phyloP scores from a whole-genome alignment of 2,797 vertebrate genomes.

The Cheirogaleus major region DNA sequence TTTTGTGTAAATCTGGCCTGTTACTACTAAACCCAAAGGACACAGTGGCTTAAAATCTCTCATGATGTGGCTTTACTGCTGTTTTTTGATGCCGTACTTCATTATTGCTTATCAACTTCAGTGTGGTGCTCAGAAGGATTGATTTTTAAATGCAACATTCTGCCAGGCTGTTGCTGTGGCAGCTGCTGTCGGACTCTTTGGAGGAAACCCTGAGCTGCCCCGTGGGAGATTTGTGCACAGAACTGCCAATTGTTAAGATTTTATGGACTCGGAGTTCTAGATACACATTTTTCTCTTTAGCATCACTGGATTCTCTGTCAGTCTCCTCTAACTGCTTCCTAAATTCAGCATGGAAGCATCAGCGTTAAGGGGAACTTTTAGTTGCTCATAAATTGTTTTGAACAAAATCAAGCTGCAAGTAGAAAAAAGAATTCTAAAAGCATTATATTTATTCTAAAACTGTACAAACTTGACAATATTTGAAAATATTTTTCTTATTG shows the following conservation, averaged over 20 bases:
- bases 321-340: background rate
- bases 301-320: background rate
- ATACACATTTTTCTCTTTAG: constrained; percentile 1
- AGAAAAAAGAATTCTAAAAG: background rate
- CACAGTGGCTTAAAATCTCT: constrained; percentile 43
- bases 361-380: background rate
- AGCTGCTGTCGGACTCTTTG: constrained; percentile 1
- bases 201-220: constrained; percentile 35
- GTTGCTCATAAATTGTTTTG: constrained; percentile 46
- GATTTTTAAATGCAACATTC: constrained; percentile 54
- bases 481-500: constrained; percentile 7
- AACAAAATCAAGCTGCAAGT: background rate
- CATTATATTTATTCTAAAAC: background rate
- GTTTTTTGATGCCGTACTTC: constrained; percentile 36
- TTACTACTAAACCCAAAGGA: constrained; percentile 43
- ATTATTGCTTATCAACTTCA: constrained; percentile 53
- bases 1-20: constrained; percentile 35
- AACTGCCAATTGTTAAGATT: constrained; percentile 7
- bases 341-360: constrained; percentile 33
- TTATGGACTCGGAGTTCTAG: constrained; percentile 22
- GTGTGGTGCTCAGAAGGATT: background rate
- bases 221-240: constrained; percentile 52
- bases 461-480: background rate
- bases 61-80: background rate
- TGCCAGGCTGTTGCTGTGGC: constrained; percentile 5